These are phyloP conservation scores for Glyptemys insculpta DNA, from an alignment of 2,797 vertebrate genomes.

Conservation along the genomic window DNA sequence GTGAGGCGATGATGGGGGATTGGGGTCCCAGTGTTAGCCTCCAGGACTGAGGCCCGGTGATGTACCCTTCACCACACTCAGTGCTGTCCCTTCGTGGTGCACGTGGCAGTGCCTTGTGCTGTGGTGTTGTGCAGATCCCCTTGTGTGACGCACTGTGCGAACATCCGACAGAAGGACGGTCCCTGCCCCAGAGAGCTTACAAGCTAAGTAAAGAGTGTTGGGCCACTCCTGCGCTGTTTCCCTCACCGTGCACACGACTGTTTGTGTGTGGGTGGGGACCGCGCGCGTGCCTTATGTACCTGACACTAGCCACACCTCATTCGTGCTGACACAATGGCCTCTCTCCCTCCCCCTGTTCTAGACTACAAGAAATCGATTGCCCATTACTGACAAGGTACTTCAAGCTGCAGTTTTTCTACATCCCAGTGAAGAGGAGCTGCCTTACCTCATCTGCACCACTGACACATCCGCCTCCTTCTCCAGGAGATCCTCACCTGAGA, in stretches of 20 bases:
- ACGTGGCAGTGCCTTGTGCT: not conserved
- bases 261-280: not conserved
- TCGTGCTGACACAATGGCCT: fast-evolving
- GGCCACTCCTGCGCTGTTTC: not conserved
- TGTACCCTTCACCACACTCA: no score
- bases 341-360: conserved; percentile 5
- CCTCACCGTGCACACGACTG: not conserved
- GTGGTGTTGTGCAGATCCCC: not conserved
- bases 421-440: conserved; percentile 89
- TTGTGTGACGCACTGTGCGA: not conserved
- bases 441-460: not conserved
- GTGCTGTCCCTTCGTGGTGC: not conserved
- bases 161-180: not conserved
- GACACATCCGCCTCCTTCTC: not conserved
- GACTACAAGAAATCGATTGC: conserved; percentile 87
- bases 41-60: not conserved
- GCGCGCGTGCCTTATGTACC: fast-evolving
- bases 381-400: conserved; percentile 91
- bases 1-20: not conserved
- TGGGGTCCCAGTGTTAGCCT: not conserved
- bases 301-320: not conserved
- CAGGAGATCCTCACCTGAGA: conserved; percentile 36
- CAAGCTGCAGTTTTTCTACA: conserved; percentile 93
- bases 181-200: not conserved
- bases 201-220: not conserved